Evolutionary conservation across 2,888 invertebrate species (phyloP).

Genomic region (Phortica okadai): DNA sequence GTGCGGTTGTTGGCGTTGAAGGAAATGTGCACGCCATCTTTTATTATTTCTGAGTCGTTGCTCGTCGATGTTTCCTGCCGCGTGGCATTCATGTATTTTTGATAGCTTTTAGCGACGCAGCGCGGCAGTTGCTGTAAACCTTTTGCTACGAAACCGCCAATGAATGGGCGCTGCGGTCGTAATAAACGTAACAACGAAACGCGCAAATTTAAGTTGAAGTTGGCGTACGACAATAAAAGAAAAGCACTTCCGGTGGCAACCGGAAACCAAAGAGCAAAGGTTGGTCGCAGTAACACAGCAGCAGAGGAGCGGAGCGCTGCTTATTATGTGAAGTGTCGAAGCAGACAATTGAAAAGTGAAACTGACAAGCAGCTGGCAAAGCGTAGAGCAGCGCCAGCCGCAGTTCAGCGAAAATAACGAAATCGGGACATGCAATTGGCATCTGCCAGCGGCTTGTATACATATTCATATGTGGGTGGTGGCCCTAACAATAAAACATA

Average conservation of each 20-base stretch:
- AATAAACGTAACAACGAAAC: neutral
- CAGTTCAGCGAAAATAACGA: neutral
- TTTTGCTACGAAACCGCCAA: neutral
- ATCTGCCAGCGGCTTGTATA: neutral
- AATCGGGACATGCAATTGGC: neutral
- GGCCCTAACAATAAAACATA: neutral
- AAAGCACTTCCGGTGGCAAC: slow-evolving; percentile 13
- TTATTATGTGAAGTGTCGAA: neutral
- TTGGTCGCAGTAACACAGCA: neutral
- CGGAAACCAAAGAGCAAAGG: neutral
- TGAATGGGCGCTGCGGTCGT: neutral
- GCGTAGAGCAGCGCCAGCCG: neutral
- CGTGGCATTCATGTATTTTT: neutral
- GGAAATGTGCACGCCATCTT: neutral
- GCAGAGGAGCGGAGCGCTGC: too few relatives aligned
- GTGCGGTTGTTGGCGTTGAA: neutral
- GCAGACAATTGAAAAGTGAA: neutral
- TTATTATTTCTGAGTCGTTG: neutral
- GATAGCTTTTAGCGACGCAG: neutral
- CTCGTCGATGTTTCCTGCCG: neutral
- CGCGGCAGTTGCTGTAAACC: neutral
- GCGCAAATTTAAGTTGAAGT: neutral
- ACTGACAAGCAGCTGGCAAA: neutral
- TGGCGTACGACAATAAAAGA: neutral
- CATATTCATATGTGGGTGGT: neutral